Percentiles rank a stretch among this genome's conserved stretches.
Evolutionary conservation across 2,113 vertebrate genomes (phyloP).

Genomic region (Oreotrochilus melanogaster): DNA sequence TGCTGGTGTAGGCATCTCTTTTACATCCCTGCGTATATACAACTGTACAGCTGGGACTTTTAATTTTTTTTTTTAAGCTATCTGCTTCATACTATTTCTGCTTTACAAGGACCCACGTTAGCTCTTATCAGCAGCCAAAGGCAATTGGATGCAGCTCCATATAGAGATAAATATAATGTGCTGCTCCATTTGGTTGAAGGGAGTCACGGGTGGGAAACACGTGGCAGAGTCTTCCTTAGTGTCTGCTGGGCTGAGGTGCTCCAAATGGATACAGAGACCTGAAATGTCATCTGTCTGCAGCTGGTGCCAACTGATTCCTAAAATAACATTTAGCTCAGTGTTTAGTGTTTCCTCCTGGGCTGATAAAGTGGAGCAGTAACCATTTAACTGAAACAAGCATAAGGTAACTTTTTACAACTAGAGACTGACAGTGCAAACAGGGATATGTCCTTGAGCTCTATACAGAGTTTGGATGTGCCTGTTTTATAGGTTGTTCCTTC

Average conservation of each 20-base stretch:
- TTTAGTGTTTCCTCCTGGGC: not conserved
- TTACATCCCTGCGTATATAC: not conserved
- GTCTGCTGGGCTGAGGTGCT: not conserved
- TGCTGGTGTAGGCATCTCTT: not conserved
- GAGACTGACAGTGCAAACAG: not conserved
- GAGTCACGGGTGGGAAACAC: rapidly evolving
- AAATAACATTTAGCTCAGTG: not conserved
- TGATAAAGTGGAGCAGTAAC: not conserved
- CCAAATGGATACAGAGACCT: not conserved
- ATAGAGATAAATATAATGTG: rapidly evolving
- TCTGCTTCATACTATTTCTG: not conserved
- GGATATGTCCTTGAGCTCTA: not conserved
- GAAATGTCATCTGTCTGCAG: not conserved
- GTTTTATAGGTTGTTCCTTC: constrained; percentile 6
- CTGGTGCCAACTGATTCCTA: not conserved
- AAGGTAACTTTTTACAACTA: not conserved
- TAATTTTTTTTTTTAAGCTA: not conserved
- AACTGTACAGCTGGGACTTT: not conserved
- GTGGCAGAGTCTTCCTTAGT: not conserved
- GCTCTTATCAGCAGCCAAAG: not conserved
- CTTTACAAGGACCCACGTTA: not conserved
- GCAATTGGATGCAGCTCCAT: not conserved
- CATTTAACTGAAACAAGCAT: not conserved
- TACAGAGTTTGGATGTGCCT: not conserved
- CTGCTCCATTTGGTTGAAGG: not conserved